Percentiles rank a stretch among this genome's conserved stretches.
phyloP scores from a whole-genome alignment of 2,888 invertebrate species.

The Cosmia pyralina region DNA sequence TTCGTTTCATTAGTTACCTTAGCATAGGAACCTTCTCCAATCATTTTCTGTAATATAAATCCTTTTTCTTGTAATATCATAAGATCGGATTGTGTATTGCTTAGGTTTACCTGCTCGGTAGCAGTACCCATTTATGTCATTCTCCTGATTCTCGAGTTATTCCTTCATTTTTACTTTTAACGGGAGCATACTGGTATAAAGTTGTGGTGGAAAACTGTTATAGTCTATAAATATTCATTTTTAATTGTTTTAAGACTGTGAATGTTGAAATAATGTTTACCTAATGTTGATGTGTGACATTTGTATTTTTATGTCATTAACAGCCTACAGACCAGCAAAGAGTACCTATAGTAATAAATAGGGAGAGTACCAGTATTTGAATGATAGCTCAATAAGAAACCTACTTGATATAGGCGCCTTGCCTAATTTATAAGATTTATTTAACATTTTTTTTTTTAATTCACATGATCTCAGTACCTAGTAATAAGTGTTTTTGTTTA shows the following conservation, averaged over 20 bases:
- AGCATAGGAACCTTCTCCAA: conserved; percentile 95
- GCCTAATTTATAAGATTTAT: too few species aligned
- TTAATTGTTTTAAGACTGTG: conserved; percentile 45
- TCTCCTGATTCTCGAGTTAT: conserved; percentile 66
- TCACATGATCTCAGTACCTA: too few species aligned
- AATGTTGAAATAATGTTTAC: conserved; percentile 47
- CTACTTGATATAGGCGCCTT: conserved; percentile 11
- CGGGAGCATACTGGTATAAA: conserved; percentile 76
- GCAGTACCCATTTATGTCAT: conserved; percentile 74
- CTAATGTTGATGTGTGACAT: conserved; percentile 31
- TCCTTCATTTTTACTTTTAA: conserved; percentile 83
- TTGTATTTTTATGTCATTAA: conserved; percentile 30
- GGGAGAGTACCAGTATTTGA: conserved; percentile 47
- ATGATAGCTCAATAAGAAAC: conserved; percentile 24
- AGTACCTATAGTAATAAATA: too few species aligned
- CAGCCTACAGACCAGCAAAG: too few species aligned
- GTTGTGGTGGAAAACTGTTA: conserved; percentile 45
- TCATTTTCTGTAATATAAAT: conserved; percentile 90
- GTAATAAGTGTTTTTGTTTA: too few species aligned
- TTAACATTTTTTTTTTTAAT: too few species aligned
- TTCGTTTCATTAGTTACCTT: conserved; percentile 88
- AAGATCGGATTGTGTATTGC: conserved; percentile 82
- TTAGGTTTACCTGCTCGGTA: conserved; percentile 78
- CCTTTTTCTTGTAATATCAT: conserved; percentile 87
- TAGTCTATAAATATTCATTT: conserved; percentile 52